These are phyloP conservation scores for Argyresthia albistria DNA, from an alignment of 2,888 invertebrate species.

Conservation along the genomic window DNA sequence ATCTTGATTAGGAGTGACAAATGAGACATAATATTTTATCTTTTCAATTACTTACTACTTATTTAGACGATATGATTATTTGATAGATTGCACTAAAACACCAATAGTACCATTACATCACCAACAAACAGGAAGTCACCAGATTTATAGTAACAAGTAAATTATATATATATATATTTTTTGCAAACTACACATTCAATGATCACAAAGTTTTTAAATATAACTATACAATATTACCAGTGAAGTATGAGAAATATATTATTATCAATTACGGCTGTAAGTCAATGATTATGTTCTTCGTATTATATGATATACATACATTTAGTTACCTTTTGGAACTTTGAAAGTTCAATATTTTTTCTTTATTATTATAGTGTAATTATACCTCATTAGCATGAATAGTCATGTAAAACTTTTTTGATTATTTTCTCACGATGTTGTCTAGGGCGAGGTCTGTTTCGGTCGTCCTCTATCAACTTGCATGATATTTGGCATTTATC, in stretches of 20 bases:
- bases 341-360: conserved; percentile 58
- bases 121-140: conserved; percentile 62
- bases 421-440: not conserved
- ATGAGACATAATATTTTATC: conserved; percentile 23
- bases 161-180: conserved; percentile 33
- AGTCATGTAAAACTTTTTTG: conserved; percentile 40
- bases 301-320: conserved; percentile 46
- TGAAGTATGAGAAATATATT: conserved; percentile 36
- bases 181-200: conserved; percentile 30
- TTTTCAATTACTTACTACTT: conserved; percentile 23
- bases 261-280: conserved; percentile 58
- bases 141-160: conserved; percentile 43
- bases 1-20: conserved; percentile 11
- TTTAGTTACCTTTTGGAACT: conserved; percentile 68
- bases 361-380: conserved; percentile 33
- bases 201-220: conserved; percentile 10
- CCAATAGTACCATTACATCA: conserved; percentile 19
- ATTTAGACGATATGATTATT: conserved; percentile 27
- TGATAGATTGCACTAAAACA: conserved; percentile 5
- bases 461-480: not conserved
- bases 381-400: conserved; percentile 63
- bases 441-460: not conserved
- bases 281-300: conserved; percentile 50
- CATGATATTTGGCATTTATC: not conserved
- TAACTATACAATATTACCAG: conserved; percentile 49